Evolutionary conservation across 2,888 invertebrate species (phyloP).

Genomic region (Lydus trimaculatus): DNA sequence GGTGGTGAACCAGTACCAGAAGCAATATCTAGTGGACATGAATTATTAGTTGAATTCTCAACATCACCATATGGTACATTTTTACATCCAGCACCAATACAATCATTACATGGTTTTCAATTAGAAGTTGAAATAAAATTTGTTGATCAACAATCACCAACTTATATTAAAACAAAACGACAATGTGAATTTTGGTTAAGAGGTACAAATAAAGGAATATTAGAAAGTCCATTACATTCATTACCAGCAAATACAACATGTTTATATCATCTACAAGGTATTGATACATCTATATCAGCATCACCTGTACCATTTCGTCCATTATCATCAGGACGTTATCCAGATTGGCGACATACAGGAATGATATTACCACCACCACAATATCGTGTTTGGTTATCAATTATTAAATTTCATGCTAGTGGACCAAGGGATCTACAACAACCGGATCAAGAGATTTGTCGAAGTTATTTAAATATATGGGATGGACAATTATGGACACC

Average conservation of each 20-base stretch:
- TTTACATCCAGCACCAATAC: conserved; percentile 78
- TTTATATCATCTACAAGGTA: conserved; percentile 80
- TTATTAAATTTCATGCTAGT: conserved; percentile 81
- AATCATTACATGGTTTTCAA: conserved; percentile 87
- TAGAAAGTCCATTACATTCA: conserved; percentile 86
- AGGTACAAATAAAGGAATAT: conserved; percentile 78
- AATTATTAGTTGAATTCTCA: conserved; percentile 87
- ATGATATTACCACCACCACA: conserved; percentile 68
- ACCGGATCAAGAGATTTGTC: conserved; percentile 78
- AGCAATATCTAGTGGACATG: conserved; percentile 86
- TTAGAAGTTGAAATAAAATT: conserved; percentile 85
- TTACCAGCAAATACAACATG: conserved; percentile 89
- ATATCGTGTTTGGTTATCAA: conserved; percentile 85
- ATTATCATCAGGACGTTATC: conserved; percentile 63
- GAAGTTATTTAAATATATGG: conserved; percentile 86
- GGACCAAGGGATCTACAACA: conserved; percentile 70
- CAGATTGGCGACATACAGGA: conserved; percentile 63
- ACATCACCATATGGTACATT: conserved; percentile 91
- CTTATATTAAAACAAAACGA: conserved; percentile 84
- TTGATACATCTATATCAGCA: conserved; percentile 64
- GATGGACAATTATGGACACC: conserved; percentile 82
- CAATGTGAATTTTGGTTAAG: conserved; percentile 87
- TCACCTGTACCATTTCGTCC: conserved; percentile 66
- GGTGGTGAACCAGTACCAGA: conserved; percentile 87
- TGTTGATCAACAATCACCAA: conserved; percentile 83